Evolutionary conservation across 2,888 invertebrate species (phyloP).

Genomic region (Brachycybe producta): DNA sequence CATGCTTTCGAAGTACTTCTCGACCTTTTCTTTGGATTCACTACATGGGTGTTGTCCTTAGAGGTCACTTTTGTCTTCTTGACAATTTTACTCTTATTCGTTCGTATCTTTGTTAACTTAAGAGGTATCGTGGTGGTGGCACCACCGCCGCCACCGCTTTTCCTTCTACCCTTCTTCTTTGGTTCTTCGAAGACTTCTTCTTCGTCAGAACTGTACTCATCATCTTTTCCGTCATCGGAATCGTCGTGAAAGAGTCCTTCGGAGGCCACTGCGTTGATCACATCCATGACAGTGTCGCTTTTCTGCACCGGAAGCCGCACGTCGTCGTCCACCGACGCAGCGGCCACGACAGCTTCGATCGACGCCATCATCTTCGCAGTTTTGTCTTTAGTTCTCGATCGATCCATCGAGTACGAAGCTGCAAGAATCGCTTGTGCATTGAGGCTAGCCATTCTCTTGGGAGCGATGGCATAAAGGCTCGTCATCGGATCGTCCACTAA

Average conservation of each 20-base stretch:
- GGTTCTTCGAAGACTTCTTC: background rate
- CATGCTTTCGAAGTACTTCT: background rate
- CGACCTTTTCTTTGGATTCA: background rate
- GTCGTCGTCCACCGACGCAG: background rate
- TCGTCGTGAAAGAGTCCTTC: background rate
- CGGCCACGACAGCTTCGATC: background rate
- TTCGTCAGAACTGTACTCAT: background rate
- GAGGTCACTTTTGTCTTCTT: background rate
- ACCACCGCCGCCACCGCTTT: background rate
- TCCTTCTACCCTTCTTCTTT: background rate
- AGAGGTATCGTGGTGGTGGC: constrained; percentile 1
- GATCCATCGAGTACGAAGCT: constrained; percentile 50
- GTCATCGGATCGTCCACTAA: constrained; percentile 54
- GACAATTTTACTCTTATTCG: background rate
- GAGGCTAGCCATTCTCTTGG: constrained; percentile 80
- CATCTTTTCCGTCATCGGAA: background rate
- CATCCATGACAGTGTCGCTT: background rate
- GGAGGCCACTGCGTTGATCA: constrained; percentile 10
- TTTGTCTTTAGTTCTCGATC: background rate
- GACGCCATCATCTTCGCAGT: background rate
- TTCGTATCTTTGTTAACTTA: background rate
- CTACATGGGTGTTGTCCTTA: no score
- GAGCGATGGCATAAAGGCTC: constrained; percentile 67
- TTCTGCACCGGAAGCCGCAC: background rate
- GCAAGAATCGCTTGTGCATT: constrained; percentile 82